Base-by-base conservation (phyloP, 2,888 invertebrate genomes). In the Melieria crassipennis region DNA sequence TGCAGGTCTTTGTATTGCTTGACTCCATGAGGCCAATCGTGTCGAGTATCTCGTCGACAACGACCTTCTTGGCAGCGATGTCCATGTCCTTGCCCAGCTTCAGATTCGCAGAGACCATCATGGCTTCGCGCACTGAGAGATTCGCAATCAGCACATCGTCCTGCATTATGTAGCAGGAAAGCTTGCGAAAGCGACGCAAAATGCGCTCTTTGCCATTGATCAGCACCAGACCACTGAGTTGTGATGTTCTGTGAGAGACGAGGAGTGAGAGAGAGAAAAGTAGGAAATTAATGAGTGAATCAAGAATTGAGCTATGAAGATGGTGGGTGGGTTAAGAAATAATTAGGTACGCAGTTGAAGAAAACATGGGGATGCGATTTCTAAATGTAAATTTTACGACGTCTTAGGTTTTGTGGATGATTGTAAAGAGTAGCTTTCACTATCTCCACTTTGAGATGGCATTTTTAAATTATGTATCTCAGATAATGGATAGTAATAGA, bases 161-260 rank as follows among this genome's bases (percentile, higher is more conserved):
- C 85, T 98, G 98, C 97, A 98, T 98, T 78, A 98, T 98, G 88
- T 98, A 98, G 84, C 97, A 97, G 11, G 97, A 96, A 87, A 96
- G 91, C 86, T 97, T 97, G 48, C 97, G 91, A 87, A 98, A 98
- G 73, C 93, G 89, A 55, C 97, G 89, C 58, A 96, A 88, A 87
- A 95, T 96, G 68, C 97, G 88, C 77, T 94, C 93, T 82, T 94
- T 94, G 61, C 95, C 95, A 84, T 97, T 97, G 80, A 98, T 95
- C 70, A 92, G 87, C 75, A 97, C 94, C 46, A 92, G 92, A 7
- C 98, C 98, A 79, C 91, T 93, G 43, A 97, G 89, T 82, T 94
- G 93, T 72, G 94, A 92, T 61, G 94, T 94, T 87, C 95, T 95
- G 88, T 11, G 88, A 87, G 16, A 13, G 9, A 56, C 13, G 30